A percentile compares a stretch with the other conserved stretches of the same genome.
These are phyloP conservation scores for Oedothorax gibbosus DNA, from an alignment of 1,140 invertebrate genomes.

Conservation along the genomic window DNA sequence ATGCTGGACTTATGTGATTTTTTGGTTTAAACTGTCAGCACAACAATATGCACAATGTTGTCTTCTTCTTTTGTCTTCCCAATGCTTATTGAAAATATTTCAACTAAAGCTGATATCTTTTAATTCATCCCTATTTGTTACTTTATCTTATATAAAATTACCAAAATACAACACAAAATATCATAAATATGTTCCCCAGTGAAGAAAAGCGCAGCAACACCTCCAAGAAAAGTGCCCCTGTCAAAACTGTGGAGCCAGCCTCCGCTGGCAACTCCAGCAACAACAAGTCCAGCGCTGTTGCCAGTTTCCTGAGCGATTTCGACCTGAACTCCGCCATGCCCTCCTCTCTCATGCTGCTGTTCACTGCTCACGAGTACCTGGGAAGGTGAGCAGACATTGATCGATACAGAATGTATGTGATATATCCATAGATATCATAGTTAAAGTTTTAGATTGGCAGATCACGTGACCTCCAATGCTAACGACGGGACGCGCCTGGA, in stretches of 20 bases:
- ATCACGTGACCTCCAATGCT: too few relatives aligned
- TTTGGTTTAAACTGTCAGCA: too few relatives aligned
- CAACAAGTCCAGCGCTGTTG: background rate
- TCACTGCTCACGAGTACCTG: conserved; percentile 86
- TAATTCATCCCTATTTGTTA: background rate
- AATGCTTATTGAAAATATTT: too few relatives aligned
- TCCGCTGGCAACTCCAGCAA: conserved; percentile 9
- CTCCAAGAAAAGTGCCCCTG: background rate
- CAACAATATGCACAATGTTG: too few relatives aligned
- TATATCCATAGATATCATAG: too few relatives aligned
- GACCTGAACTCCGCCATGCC: conserved; percentile 68
- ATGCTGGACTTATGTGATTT: too few relatives aligned
- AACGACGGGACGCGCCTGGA: too few relatives aligned
- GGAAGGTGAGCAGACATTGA: conserved; percentile 72
- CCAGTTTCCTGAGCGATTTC: conserved; percentile 28
- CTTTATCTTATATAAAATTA: background rate
- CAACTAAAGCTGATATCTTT: background rate
- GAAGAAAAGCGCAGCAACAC: conserved; percentile 7
- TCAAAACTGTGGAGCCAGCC: background rate
- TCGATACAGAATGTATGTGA: too few relatives aligned
- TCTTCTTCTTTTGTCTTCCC: too few relatives aligned
- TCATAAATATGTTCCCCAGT: background rate
- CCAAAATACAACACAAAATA: background rate
- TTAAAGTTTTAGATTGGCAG: too few relatives aligned
- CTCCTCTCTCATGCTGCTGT: conserved; percentile 81